Percentiles rank a stretch among this genome's conserved stretches.
phyloP scores from a whole-genome alignment of 2,797 vertebrate genomes.

The Sebastes trivittatus region DNA sequence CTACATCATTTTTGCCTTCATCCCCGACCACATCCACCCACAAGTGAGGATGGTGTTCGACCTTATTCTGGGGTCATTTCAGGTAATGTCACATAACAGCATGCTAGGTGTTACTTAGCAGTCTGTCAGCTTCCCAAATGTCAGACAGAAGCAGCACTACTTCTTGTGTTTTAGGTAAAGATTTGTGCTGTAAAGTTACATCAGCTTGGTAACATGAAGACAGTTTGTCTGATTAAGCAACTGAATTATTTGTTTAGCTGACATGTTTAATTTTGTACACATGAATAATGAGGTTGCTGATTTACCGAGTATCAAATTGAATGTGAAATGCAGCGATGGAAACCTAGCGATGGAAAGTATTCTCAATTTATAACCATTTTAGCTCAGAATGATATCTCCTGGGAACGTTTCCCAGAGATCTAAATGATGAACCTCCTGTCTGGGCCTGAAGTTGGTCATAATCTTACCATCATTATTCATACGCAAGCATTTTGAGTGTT shows the following conservation, averaged over 20 bases:
- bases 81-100: constrained; percentile 80
- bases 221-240: neutral
- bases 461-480: constrained; percentile 66
- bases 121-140: neutral
- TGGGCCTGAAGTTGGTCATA: constrained; percentile 43
- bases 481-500: constrained; percentile 53
- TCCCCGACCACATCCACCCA: constrained; percentile 86
- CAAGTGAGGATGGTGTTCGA: constrained; percentile 91
- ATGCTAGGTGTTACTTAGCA: neutral
- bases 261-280: constrained; percentile 11
- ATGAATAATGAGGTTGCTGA: constrained; percentile 24
- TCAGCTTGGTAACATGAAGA: neutral
- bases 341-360: constrained; percentile 60
- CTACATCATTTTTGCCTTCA: constrained; percentile 93
- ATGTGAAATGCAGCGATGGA: constrained; percentile 44
- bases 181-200: neutral
- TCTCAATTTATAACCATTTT: constrained; percentile 54
- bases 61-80: constrained; percentile 93
- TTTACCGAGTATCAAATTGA: constrained; percentile 36
- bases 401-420: constrained; percentile 58
- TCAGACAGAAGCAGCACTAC: neutral
- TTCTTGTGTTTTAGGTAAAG: neutral
- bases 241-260: constrained; percentile 18
- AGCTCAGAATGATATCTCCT: constrained; percentile 44
- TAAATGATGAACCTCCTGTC: constrained; percentile 59